Conservation (phyloP, 2,113 vertebrate genomes). For the Dendropsophus ebraccatus region DNA sequence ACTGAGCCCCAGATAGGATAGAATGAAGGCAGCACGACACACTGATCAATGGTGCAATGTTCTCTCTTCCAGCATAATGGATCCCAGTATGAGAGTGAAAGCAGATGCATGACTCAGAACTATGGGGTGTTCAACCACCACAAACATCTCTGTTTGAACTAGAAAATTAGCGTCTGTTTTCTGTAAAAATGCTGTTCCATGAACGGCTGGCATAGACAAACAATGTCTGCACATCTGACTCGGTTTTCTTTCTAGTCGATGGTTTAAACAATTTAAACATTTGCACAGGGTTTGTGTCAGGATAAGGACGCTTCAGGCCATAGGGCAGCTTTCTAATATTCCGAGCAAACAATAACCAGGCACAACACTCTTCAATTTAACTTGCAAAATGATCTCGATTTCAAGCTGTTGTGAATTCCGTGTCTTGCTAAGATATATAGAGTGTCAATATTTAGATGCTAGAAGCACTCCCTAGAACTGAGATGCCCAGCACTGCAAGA, state of each 20-base stretch:
- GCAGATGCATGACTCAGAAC: slow-evolving; percentile 28
- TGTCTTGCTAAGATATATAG: not conserved
- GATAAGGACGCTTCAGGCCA: slow-evolving; percentile 15
- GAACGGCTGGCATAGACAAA: slow-evolving; percentile 51
- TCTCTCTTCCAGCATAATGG: not conserved
- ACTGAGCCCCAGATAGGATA: not conserved
- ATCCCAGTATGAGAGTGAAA: slow-evolving; percentile 11
- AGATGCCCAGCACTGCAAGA: not conserved
- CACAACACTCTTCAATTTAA: slow-evolving; percentile 30
- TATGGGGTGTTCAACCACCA: slow-evolving; percentile 21
- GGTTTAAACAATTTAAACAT: slow-evolving; percentile 49
- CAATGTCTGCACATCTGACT: slow-evolving; percentile 54
- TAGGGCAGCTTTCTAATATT: slow-evolving; percentile 41
- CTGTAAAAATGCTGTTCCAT: slow-evolving; percentile 35
- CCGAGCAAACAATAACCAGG: slow-evolving; percentile 42
- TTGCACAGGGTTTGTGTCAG: slow-evolving; percentile 57
- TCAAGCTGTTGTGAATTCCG: not conserved
- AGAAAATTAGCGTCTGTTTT: slow-evolving; percentile 36
- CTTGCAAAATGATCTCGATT: slow-evolving; percentile 18
- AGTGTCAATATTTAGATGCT: slow-evolving; percentile 6
- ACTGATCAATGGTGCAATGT: slow-evolving; percentile 17
- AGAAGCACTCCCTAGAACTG: not conserved
- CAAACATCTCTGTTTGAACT: slow-evolving; percentile 60
- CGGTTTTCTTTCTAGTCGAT: slow-evolving; percentile 45
- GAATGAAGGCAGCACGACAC: not conserved